Percentiles rank a stretch among this genome's conserved stretches.
Conservation (phyloP, 2,113 vertebrate species). For the Bubo scandiacus region DNA sequence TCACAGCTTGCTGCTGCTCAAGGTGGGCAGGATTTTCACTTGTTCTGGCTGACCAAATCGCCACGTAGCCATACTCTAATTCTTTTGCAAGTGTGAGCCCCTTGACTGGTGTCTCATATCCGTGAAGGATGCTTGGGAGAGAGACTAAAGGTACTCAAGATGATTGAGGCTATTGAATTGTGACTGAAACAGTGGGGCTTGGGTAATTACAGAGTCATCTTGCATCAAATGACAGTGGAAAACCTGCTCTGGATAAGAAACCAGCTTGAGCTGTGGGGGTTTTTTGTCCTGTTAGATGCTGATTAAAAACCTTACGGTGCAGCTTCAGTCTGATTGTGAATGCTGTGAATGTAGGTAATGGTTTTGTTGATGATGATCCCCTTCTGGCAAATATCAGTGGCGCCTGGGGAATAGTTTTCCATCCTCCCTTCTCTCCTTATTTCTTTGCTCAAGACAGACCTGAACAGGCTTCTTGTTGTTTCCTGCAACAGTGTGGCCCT, state of each 20-base stretch:
- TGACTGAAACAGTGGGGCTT: neutral
- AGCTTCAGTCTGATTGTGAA: neutral
- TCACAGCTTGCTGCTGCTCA: neutral
- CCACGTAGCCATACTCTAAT: accelerated
- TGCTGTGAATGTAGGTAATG: neutral
- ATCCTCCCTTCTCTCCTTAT: neutral
- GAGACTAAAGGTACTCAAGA: neutral
- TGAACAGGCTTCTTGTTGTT: neutral
- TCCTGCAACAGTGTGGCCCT: neutral
- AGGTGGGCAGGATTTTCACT: neutral
- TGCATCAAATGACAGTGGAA: neutral
- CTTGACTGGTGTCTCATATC: neutral
- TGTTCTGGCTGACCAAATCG: neutral
- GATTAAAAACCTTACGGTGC: accelerated
- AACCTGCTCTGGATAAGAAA: neutral
- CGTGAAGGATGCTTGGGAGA: neutral
- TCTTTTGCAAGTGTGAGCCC: neutral
- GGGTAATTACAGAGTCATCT: neutral
- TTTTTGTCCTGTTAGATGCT: neutral
- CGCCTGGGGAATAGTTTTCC: neutral
- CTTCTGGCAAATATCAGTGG: neutral
- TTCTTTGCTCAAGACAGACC: neutral
- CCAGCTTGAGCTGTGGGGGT: neutral
- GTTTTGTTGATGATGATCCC: neutral
- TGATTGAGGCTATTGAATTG: neutral